Evolutionary conservation across 2,797 vertebrate species (phyloP), one percentile per base, ranked within the genome.

Genomic region (Saxicola maurus): DNA sequence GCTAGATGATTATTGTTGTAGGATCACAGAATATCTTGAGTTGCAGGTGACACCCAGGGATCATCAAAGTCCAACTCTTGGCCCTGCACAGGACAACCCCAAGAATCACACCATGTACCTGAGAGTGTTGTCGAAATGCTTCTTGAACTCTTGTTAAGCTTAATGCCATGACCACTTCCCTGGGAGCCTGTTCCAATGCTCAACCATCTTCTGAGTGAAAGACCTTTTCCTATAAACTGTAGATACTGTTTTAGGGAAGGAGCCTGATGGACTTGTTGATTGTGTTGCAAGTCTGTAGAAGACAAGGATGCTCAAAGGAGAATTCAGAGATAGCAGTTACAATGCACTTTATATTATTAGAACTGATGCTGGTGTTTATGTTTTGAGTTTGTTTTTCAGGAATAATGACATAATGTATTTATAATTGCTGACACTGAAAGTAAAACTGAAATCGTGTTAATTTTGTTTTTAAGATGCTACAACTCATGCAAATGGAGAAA

Each of bases 401-500:
- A 88, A 25, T 5, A 40, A 42, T 31, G 51, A 28, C 20, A 33
- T 0, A 2, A 24, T 83, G 23, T 21, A 20, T 81, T 81, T 73
- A 13, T 61, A 56, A 45, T 37, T 81, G 38, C 35, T 62, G 16
- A 89, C 24, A 16, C 27, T 49, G 27, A 25, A 93, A 91, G 20
- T 91, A 73, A 91, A 93, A 93, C 84, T 93, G 79, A 90, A 89
- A 66, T 95, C 10, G 61, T 94, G 88, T 31, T 86, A 52, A 80
- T 86, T 86, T 93, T 97, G 81, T 94, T 96, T 95, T 96, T 86
- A 93, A 99, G 99, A 98, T 96, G 95, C 97, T 86, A 87, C 98
- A 94, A 95, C 97, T 96, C 98, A 98, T 94, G 95, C 97, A 82
- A 98, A 98, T 23, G 98, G 98, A 89, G 98, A 97, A 95, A 98